A percentile compares a stretch with the other conserved stretches of the same genome.
phyloP scores from a whole-genome alignment of 2,113 vertebrate genomes.

The Alligator sinensis region DNA sequence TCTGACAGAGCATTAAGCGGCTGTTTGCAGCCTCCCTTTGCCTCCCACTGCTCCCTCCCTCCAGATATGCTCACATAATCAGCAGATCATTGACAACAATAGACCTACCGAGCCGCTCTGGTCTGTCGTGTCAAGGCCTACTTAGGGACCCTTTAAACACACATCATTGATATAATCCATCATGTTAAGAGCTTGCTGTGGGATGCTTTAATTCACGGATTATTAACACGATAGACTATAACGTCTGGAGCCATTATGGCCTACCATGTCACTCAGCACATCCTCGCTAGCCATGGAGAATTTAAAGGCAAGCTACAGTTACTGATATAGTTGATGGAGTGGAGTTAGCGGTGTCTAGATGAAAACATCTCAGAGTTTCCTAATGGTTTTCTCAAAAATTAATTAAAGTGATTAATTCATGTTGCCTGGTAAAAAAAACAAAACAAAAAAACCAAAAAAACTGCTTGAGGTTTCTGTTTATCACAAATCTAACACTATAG shows the following conservation, averaged over 20 bases:
- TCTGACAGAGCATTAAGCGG: neutral
- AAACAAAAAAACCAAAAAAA: neutral
- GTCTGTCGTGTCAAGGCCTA: neutral
- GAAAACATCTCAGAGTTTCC: neutral
- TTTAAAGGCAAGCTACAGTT: neutral
- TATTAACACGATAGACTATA: neutral
- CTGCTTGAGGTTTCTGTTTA: too few relatives aligned
- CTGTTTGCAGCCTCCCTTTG: neutral
- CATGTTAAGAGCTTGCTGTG: neutral
- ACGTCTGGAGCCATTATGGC: neutral
- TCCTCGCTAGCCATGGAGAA: neutral
- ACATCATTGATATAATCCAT: neutral
- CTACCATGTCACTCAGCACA: neutral
- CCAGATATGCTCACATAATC: rapidly evolving
- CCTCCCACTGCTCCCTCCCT: neutral
- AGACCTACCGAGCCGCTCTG: neutral
- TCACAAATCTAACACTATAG: neutral
- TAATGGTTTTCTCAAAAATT: neutral
- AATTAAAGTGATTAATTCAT: neutral
- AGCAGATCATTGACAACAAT: neutral
- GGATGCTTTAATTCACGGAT: neutral
- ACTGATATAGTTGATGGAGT: rapidly evolving
- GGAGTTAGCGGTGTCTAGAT: neutral
- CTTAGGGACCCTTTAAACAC: neutral
- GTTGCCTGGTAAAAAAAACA: neutral